Conservation (phyloP, 2,797 vertebrate genomes). For the Sitta carolinensis region DNA sequence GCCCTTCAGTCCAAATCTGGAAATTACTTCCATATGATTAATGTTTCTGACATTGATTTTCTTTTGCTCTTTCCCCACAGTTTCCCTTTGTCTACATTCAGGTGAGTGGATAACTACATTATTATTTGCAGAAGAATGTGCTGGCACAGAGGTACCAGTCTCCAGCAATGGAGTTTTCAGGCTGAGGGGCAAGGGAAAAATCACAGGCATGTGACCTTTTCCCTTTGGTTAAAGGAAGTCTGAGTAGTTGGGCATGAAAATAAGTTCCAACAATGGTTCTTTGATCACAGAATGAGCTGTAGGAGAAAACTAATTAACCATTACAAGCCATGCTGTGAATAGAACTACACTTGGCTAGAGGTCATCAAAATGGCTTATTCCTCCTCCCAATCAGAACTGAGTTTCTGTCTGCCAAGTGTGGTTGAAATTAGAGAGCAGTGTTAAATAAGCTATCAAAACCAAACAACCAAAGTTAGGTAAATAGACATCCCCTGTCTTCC, state of each 20-base stretch:
- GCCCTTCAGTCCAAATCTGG: background rate
- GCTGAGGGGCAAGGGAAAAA: background rate
- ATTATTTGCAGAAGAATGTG: background rate
- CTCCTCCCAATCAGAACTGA: background rate
- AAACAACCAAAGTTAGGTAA: background rate
- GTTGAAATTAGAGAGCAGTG: background rate
- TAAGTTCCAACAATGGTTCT: background rate
- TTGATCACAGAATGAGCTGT: background rate
- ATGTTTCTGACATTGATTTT: background rate
- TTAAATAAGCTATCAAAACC: background rate
- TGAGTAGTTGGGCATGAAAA: background rate
- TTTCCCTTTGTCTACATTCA: slow-evolving; percentile 46
- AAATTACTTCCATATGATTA: background rate
- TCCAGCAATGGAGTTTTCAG: background rate
- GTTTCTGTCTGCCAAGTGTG: background rate
- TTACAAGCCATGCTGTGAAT: background rate
- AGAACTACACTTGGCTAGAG: background rate
- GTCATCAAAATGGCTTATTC: background rate
- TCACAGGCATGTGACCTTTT: accelerated
- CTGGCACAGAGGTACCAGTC: background rate
- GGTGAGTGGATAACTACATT: background rate
- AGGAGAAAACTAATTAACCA: background rate
- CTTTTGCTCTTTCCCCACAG: slow-evolving; percentile 39
- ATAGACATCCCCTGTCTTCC: background rate
- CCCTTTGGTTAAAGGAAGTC: background rate